phyloP scores from a whole-genome alignment of 2,113 vertebrate species.

The Syngnathus floridae region DNA sequence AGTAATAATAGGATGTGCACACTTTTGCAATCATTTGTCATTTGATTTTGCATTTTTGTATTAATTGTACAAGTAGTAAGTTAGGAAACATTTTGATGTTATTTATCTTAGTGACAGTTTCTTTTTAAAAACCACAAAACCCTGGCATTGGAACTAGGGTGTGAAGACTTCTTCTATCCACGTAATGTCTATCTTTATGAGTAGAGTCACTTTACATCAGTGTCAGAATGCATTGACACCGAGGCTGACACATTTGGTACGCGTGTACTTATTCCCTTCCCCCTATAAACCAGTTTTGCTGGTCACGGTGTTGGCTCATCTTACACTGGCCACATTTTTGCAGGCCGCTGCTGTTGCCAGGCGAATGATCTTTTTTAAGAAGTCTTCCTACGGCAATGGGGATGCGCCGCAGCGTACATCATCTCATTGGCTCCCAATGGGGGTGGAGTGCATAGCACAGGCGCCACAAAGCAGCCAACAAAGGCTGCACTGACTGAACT shows the following conservation, averaged over 20 bases:
- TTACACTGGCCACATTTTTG: background rate
- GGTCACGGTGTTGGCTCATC: slow-evolving; percentile 3
- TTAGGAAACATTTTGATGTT: background rate
- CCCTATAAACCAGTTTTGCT: background rate
- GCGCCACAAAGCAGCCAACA: slow-evolving; percentile 21
- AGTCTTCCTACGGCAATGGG: slow-evolving; percentile 46
- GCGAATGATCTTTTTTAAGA: slow-evolving; percentile 52
- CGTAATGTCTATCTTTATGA: background rate
- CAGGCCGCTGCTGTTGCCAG: slow-evolving; percentile 54
- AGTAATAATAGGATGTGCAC: background rate
- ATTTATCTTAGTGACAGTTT: background rate
- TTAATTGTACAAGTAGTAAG: background rate
- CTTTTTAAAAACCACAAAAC: too few relatives aligned
- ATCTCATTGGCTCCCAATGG: slow-evolving; percentile 52
- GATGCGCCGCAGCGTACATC: slow-evolving; percentile 27
- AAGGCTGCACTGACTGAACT: slow-evolving; percentile 21
- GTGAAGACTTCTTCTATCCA: background rate
- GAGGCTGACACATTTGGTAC: background rate
- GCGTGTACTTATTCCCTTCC: background rate
- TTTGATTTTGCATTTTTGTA: background rate
- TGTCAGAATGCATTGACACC: too few relatives aligned
- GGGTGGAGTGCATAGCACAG: slow-evolving; percentile 52
- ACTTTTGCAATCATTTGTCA: background rate
- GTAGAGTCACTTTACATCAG: too few relatives aligned
- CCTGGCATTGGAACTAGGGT: too few relatives aligned